These are phyloP conservation scores for Diacarnus erythraeanus DNA, from an alignment of 37 sponge, comb jelly and placozoan genomes.

Conservation along the genomic window DNA sequence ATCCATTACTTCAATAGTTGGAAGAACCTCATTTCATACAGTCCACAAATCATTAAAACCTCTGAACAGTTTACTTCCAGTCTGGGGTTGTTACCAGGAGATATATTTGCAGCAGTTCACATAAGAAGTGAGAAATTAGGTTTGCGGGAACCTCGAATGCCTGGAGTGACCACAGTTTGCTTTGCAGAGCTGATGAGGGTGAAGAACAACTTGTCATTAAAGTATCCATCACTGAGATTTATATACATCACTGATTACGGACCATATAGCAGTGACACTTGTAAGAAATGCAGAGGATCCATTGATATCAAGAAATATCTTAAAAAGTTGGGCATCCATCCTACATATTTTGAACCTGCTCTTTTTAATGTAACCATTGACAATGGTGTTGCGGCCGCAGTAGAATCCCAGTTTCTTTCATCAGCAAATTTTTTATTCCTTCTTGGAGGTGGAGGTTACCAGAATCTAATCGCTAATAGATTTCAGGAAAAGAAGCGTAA, in stretches of 20 bases:
- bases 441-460: constrained; percentile 53
- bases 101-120: constrained; percentile 29
- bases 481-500: constrained; percentile 1
- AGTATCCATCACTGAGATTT: background rate
- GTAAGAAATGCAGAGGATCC: constrained; percentile 28
- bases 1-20: no score
- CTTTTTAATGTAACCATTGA: constrained; percentile 1
- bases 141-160: constrained; percentile 16
- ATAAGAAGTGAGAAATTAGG: constrained; percentile 58
- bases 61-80: background rate
- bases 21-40: background rate
- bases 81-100: background rate
- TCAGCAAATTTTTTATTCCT: constrained; percentile 16
- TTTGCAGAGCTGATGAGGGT: constrained; percentile 9
- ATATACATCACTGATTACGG: constrained; percentile 37
- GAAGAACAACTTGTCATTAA: background rate
- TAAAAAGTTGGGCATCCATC: background rate
- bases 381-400: constrained; percentile 38
- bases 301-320: background rate
- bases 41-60: background rate
- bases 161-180: constrained; percentile 11
- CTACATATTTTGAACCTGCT: constrained; percentile 28
- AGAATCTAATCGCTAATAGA: constrained; percentile 17
- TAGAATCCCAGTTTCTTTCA: constrained; percentile 28
- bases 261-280: constrained; percentile 35